Evolutionary conservation across 1,140 invertebrate species (phyloP), one percentile per base, ranked within the genome.

Genomic region (Colletes gigas): DNA sequence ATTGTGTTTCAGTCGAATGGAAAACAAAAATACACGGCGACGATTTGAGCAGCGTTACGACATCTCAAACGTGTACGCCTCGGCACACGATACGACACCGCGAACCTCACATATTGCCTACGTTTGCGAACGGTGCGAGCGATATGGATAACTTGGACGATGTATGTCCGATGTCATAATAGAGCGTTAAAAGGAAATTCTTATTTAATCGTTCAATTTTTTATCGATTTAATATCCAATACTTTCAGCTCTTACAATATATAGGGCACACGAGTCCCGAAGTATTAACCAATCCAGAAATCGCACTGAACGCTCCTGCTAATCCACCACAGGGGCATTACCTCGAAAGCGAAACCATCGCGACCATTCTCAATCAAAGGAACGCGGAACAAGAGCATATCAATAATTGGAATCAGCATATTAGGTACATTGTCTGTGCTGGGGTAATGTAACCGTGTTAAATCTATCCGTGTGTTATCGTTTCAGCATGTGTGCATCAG

Each of bases 91-190:
- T 97, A 86, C 92, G 96, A 55, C 96, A 96, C 92, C 93, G 97
- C 21, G 93, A 93, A 17, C 95, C 96, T 0, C 95, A 96, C 81
- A 93, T 97, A 69, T 93, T 99, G 72, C 98, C 98, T 0, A 95
- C 96, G 59, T 96, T 96, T 86, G 96, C 96, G 78, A 97, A 98
- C 89, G 96, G 96, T 71, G 97, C 97, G 3, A 96, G 97, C 9
- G 97, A 98, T 91, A 95, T 98, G 92, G 98, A 99, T 93, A 98
- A 98, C 92, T 93, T 99, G 65, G 97, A 99, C 93, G 98, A 99
- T 94, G 97, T 98, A 94, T 94, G 95, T 92, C 85, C 63, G 75
- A 50, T 47, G 0, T 47, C 9, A 47, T 4, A 47, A 8, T 47
- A 47, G 30, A 30, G 30, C 30, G 2, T 30, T 30, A 30, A 30